Percentiles rank a stretch among this genome's conserved stretches.
Conservation (phyloP, 1,140 invertebrate genomes). For the Dendrolimus punctatus region DNA sequence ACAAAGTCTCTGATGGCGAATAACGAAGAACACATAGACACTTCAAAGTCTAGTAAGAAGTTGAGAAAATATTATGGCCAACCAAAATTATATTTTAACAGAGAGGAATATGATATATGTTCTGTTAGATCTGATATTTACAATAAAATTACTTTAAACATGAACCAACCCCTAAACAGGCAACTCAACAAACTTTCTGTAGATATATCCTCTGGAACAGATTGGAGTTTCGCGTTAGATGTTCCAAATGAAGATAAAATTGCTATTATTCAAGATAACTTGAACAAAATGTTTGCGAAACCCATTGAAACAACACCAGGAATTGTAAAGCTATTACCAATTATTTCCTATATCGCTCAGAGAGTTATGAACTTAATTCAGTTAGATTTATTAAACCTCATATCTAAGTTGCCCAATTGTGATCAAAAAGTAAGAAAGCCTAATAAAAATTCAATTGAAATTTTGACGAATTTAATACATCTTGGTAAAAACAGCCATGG, state of each 20-base stretch:
- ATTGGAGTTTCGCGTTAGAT: constrained; percentile 35
- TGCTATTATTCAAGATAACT: constrained; percentile 22
- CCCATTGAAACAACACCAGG: constrained; percentile 14
- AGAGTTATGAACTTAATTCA: constrained; percentile 44
- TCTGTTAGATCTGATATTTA: constrained; percentile 28
- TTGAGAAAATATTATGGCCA: constrained; percentile 46
- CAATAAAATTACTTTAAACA: constrained; percentile 33
- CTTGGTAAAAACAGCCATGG: constrained; percentile 33
- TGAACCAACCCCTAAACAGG: constrained; percentile 36
- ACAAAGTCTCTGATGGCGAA: constrained; percentile 21
- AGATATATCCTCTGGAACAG: constrained; percentile 17
- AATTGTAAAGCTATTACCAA: constrained; percentile 42
- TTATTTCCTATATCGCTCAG: constrained; percentile 52
- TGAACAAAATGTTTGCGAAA: constrained; percentile 17
- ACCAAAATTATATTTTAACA: constrained; percentile 42
- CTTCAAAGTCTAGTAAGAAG: constrained; percentile 46
- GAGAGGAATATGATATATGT: constrained; percentile 35
- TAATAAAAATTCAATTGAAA: constrained; percentile 15
- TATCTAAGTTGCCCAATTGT: neutral
- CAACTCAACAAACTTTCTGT: constrained; percentile 31
- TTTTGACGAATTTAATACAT: constrained; percentile 30
- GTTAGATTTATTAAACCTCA: constrained; percentile 9
- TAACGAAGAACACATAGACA: constrained; percentile 26
- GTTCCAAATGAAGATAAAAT: constrained; percentile 32
- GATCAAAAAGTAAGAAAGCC: constrained; percentile 5